These are phyloP conservation scores for Drymodes brunneopygia DNA, from an alignment of 2,113 vertebrate genomes.

Conservation along the genomic window DNA sequence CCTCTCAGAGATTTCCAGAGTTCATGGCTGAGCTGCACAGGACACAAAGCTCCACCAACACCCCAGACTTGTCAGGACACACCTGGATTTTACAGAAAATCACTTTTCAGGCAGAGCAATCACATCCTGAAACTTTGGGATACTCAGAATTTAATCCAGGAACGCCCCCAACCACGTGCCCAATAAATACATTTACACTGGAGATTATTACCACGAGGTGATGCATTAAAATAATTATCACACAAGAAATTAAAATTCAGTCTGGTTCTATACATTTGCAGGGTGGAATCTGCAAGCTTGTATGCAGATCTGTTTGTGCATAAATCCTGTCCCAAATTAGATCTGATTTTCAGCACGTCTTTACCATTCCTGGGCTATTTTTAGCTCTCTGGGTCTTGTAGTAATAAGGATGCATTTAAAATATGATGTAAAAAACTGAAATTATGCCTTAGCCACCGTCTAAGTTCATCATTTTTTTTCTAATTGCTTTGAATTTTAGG, in stretches of 20 bases:
- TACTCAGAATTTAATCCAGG: background rate
- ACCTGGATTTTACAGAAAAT: background rate
- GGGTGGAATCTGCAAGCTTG: background rate
- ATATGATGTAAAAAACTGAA: constrained; percentile 32
- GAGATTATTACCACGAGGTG: background rate
- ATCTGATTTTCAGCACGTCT: background rate
- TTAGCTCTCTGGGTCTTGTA: background rate
- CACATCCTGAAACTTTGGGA: background rate
- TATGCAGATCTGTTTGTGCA: background rate
- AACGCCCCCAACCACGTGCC: background rate
- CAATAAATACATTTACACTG: background rate
- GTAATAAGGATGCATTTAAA: constrained; percentile 1
- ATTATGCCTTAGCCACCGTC: constrained; percentile 28
- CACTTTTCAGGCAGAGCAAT: background rate
- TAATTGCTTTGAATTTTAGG: constrained; percentile 52
- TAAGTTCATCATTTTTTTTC: constrained; percentile 3
- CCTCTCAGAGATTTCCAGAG: background rate
- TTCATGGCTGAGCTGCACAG: background rate
- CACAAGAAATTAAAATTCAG: background rate
- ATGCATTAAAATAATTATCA: background rate
- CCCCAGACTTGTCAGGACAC: background rate
- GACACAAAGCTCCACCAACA: accelerated
- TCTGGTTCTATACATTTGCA: background rate
- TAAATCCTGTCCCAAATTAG: background rate
- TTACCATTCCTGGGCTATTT: background rate